Evolutionary conservation across 2,113 vertebrate species (phyloP).

Genomic region (Paratilapia polleni): DNA sequence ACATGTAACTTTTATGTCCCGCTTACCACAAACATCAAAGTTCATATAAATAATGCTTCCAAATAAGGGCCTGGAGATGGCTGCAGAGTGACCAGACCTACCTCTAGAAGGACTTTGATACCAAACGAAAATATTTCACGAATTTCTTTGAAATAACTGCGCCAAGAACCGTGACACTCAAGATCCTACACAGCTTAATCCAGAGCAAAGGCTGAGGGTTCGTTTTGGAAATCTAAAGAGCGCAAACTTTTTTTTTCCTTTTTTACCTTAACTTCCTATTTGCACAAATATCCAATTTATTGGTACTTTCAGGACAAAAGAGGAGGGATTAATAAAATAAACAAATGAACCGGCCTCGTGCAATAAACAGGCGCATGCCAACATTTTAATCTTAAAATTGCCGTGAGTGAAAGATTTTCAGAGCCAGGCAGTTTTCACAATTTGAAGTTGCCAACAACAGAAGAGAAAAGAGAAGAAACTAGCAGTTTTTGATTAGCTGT

Average conservation of each 20-base stretch:
- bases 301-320: not conserved
- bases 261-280: not conserved
- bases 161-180: not conserved
- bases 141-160: not conserved
- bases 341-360: not conserved
- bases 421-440: not conserved
- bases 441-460: not conserved
- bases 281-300: not conserved
- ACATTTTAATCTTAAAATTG: not conserved
- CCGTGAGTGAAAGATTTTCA: not conserved
- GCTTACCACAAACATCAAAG: not conserved
- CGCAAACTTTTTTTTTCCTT: no score
- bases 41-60: not conserved
- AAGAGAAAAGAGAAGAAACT: not conserved
- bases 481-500: not conserved
- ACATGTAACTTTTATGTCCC: not conserved
- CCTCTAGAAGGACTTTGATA: not conserved
- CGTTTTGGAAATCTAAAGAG: no score
- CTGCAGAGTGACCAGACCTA: no score
- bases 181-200: not conserved
- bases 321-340: not conserved
- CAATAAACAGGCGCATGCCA: not conserved
- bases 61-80: no score
- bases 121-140: not conserved
- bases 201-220: not conserved